Evolutionary conservation across 2,888 invertebrate genomes (phyloP).

Genomic region (Julus scandinavius): DNA sequence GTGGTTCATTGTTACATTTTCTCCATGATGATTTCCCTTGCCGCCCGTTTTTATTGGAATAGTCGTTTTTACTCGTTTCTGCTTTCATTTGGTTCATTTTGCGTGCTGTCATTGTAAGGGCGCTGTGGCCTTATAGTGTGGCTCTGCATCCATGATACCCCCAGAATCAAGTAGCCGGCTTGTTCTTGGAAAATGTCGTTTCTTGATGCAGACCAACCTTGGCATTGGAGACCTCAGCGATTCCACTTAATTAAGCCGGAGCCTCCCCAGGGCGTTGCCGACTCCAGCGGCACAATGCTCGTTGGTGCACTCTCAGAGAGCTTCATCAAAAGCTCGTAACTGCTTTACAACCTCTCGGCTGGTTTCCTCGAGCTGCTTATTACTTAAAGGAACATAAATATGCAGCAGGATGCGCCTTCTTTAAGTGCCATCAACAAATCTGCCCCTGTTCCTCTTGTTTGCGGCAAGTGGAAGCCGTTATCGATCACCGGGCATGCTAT

Average conservation of each 20-base stretch:
- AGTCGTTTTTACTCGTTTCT: not conserved
- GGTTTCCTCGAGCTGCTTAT: not conserved
- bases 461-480: slow-evolving; percentile 1
- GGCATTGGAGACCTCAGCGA: not conserved
- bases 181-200: not conserved
- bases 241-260: not conserved
- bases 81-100: not conserved
- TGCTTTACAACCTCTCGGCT: not conserved
- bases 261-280: not conserved
- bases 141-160: not conserved
- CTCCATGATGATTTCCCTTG: not conserved
- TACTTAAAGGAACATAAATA: not conserved
- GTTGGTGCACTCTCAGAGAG: not conserved
- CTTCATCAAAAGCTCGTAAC: not conserved
- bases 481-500: not conserved
- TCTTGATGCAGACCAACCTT: not conserved
- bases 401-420: not conserved
- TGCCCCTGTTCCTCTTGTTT: not conserved
- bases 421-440: not conserved
- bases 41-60: not conserved
- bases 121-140: not conserved
- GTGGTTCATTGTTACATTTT: not conserved
- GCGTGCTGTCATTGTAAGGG: not conserved
- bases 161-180: no score
- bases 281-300: not conserved